Percentiles rank a stretch among this genome's conserved stretches.
phyloP scores from a whole-genome alignment of 2,113 vertebrate genomes.

The Fulmarus glacialis region DNA sequence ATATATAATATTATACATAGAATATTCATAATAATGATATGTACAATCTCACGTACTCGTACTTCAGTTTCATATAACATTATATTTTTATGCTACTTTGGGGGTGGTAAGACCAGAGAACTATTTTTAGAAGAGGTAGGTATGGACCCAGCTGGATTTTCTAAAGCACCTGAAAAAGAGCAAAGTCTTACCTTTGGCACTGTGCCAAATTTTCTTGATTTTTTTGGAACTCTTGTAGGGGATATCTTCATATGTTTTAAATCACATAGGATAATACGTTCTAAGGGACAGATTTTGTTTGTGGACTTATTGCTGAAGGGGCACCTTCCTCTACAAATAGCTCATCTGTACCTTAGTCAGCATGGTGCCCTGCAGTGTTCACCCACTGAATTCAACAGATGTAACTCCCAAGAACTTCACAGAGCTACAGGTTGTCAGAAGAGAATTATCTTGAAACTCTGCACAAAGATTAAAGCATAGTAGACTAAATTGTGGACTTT shows the following conservation, averaged over 20 bases:
- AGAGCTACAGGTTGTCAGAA: not conserved
- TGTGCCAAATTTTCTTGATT: not conserved
- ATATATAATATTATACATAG: not conserved
- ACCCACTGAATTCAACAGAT: not conserved
- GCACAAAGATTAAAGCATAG: not conserved
- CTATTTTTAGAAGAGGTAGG: not conserved
- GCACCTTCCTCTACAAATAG: not conserved
- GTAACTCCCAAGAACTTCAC: not conserved
- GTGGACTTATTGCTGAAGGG: not conserved
- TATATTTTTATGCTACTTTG: not conserved
- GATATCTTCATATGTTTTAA: not conserved
- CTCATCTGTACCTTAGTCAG: not conserved
- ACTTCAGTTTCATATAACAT: not conserved
- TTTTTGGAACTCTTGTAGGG: not conserved
- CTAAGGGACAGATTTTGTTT: not conserved
- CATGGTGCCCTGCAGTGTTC: not conserved
- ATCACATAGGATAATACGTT: not conserved
- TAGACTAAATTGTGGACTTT: not conserved
- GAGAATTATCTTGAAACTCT: not conserved
- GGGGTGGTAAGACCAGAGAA: not conserved
- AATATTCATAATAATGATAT: not conserved
- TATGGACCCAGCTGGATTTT: not conserved
- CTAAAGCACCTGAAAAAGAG: not conserved
- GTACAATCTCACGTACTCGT: not conserved
- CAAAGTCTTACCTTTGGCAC: not conserved